Percentiles rank a stretch among this genome's conserved stretches.
Conservation (phyloP, 2,797 vertebrate species). For the Mormyrops attenuatus region DNA sequence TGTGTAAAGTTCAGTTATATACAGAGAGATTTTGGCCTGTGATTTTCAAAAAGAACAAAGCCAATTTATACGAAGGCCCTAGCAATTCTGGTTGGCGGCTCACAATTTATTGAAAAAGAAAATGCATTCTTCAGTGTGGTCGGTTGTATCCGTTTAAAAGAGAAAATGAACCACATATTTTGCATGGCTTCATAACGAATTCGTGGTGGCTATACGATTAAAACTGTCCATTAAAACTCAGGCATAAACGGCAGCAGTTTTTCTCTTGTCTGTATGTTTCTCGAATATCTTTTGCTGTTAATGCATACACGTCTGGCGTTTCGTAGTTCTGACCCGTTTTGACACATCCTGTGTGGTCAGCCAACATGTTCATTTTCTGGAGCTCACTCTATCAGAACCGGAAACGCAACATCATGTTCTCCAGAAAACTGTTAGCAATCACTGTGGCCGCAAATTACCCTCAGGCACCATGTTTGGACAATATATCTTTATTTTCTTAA, state of each 20-base stretch:
- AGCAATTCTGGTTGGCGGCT: background rate
- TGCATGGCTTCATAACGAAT: background rate
- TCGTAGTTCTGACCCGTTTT: conserved; percentile 39
- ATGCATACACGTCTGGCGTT: conserved; percentile 20
- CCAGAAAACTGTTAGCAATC: conserved; percentile 30
- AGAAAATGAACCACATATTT: background rate
- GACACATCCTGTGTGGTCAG: conserved; percentile 43
- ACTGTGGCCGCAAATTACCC: conserved; percentile 19
- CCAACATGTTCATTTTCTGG: conserved; percentile 28
- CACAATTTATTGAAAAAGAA: background rate
- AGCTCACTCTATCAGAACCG: conserved; percentile 33
- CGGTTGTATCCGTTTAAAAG: background rate
- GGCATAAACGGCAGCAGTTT: background rate
- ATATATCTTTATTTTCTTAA: background rate
- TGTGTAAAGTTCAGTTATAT: background rate
- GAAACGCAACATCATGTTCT: conserved; percentile 36
- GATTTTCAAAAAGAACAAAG: background rate
- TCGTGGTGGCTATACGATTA: background rate
- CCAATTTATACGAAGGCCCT: background rate
- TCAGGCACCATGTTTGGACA: background rate
- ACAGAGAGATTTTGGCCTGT: conserved; percentile 2
- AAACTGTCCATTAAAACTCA: background rate
- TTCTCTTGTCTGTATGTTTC: background rate
- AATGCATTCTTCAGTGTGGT: background rate
- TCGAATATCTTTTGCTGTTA: background rate